phyloP scores from a whole-genome alignment of 2,797 vertebrate genomes.

The Onychomys leucogaster region DNA sequence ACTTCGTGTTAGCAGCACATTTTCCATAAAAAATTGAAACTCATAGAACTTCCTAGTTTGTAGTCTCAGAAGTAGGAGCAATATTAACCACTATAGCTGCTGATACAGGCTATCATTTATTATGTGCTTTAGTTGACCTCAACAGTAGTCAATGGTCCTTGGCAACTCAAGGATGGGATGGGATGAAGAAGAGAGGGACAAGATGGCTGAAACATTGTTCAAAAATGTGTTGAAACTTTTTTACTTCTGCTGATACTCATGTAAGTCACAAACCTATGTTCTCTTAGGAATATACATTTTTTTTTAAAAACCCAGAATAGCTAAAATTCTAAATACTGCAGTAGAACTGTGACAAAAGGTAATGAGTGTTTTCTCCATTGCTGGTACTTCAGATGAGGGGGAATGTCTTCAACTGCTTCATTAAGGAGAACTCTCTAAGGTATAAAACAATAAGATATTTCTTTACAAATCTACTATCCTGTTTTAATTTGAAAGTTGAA shows the following conservation, averaged over 20 bases:
- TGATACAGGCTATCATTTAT: neutral
- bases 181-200: neutral
- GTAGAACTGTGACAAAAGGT: neutral
- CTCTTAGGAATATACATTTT: neutral
- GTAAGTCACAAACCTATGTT: neutral
- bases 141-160: neutral
- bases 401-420: neutral
- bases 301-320: neutral
- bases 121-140: neutral
- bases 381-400: neutral
- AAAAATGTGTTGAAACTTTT: neutral
- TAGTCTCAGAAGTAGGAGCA: neutral
- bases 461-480: neutral
- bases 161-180: neutral
- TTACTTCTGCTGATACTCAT: slow-evolving; percentile 1
- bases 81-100: neutral
- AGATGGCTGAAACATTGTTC: neutral
- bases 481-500: slow-evolving; percentile 53
- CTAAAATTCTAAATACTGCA: neutral
- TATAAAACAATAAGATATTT: neutral
- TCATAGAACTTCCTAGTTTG: neutral
- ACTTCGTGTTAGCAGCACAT: slow-evolving; percentile 1
- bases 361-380: neutral
- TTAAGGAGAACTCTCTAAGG: neutral
- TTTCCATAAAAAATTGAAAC: neutral